These are phyloP conservation scores for Iselma pallidipennis DNA, from an alignment of 2,888 invertebrate genomes.

Conservation along the genomic window DNA sequence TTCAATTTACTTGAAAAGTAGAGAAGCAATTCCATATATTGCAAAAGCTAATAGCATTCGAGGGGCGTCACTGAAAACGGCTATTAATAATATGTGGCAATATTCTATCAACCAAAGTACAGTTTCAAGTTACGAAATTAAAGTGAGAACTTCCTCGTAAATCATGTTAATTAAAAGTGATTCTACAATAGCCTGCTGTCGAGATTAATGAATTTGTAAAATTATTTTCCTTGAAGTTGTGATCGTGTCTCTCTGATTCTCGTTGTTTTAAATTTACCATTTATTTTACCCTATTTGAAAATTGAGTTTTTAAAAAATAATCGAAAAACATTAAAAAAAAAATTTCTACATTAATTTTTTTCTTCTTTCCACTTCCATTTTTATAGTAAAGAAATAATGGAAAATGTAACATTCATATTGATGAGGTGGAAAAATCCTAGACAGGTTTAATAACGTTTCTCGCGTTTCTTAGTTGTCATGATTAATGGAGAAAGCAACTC, in stretches of 20 bases:
- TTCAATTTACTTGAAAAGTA: too few species aligned
- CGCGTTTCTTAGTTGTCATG: conserved; percentile 26
- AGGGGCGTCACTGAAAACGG: conserved; percentile 9
- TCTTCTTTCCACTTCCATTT: background rate
- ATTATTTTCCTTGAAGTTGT: conserved; percentile 36
- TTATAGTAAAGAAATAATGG: background rate
- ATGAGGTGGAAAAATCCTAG: conserved; percentile 16
- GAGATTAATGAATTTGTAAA: conserved; percentile 40
- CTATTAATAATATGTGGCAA: conserved; percentile 28
- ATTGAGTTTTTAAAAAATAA: too few species aligned
- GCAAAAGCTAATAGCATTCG: too few species aligned
- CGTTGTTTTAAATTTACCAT: too few species aligned
- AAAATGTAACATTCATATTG: background rate
- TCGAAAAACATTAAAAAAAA: background rate
- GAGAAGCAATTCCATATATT: too few species aligned
- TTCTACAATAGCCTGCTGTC: conserved; percentile 32
- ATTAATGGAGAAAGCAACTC: conserved; percentile 32
- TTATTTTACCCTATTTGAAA: too few species aligned
- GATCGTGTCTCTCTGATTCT: conserved; percentile 15
- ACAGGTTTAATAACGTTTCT: conserved; percentile 32
- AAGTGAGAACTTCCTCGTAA: conserved; percentile 27
- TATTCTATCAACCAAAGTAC: conserved; percentile 26
- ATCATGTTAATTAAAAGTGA: conserved; percentile 39
- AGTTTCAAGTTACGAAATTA: conserved; percentile 30
- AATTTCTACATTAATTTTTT: background rate